Conservation (phyloP, 2,113 vertebrate species). For the Cynopterus brachyotis region DNA sequence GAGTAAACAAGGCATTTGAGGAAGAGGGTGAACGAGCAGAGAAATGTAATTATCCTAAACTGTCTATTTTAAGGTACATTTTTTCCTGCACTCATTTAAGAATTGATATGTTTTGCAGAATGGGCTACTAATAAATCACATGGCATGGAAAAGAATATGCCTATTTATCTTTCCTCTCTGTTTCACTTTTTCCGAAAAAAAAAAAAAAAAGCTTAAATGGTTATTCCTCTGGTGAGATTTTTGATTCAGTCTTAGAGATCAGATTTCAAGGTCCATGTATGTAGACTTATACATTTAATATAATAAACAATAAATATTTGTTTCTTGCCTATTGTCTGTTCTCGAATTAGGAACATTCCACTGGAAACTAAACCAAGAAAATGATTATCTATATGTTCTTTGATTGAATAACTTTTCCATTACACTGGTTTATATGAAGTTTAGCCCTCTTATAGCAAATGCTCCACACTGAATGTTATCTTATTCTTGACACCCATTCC, state of each 20-base stretch:
- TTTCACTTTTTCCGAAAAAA: background rate
- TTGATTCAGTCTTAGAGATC: background rate
- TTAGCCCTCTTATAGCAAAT: background rate
- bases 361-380: background rate
- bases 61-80: background rate
- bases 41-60: background rate
- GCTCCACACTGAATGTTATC: background rate
- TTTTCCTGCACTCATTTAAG: background rate
- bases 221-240: conserved; percentile 1
- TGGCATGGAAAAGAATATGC: background rate
- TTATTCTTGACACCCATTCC: background rate
- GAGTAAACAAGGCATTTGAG: background rate
- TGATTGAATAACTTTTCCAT: background rate
- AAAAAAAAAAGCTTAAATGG: background rate
- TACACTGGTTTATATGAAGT: background rate
- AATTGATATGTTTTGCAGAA: background rate
- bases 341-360: conserved; percentile 13
- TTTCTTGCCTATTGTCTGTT: background rate
- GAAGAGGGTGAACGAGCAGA: background rate
- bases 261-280: background rate
- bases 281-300: background rate
- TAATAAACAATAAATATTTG: background rate
- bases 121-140: background rate
- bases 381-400: background rate
- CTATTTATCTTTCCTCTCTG: background rate